Percentiles rank a stretch among this genome's conserved stretches.
Conservation (phyloP, 2,888 invertebrate genomes). For the Torymus auratus region DNA sequence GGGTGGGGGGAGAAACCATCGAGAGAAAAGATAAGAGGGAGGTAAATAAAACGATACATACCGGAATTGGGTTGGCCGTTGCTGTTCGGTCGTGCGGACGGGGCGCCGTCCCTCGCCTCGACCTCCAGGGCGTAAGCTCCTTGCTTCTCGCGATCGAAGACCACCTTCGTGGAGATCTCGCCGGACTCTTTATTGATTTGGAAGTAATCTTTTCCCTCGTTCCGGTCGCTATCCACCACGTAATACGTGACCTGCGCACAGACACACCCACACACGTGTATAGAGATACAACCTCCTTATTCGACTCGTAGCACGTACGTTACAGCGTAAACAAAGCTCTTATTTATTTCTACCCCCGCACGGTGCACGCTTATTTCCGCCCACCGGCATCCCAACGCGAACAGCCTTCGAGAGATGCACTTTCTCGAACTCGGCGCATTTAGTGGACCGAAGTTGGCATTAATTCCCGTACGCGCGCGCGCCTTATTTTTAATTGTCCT, state of each 20-base stretch:
- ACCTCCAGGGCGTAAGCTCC: slow-evolving; percentile 98
- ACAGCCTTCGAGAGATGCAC: not conserved
- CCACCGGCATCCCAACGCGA: not conserved
- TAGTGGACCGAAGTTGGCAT: not conserved
- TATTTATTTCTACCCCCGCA: no score
- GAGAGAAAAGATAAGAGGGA: not conserved
- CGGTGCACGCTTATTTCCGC: no score
- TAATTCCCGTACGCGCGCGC: not conserved
- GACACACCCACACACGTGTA: no score
- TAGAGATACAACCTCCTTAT: no score
- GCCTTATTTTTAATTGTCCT: not conserved
- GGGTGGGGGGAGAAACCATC: not conserved
- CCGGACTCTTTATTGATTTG: slow-evolving; percentile 97
- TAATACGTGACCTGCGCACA: slow-evolving; percentile 90
- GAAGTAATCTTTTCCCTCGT: slow-evolving; percentile 96
- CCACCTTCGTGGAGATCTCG: slow-evolving; percentile 95
- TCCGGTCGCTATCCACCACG: slow-evolving; percentile 93
- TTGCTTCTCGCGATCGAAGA: slow-evolving; percentile 98
- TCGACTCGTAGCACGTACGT: no score
- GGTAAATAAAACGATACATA: slow-evolving; percentile 76
- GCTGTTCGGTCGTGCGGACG: slow-evolving; percentile 96
- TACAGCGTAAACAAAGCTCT: no score
- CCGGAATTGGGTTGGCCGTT: slow-evolving; percentile 97
- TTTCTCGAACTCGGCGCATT: not conserved
- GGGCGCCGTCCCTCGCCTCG: slow-evolving; percentile 96